Percentiles rank a stretch among this genome's conserved stretches.
phyloP scores from a whole-genome alignment of 2,797 vertebrate genomes.

The Cyclura pinguis region DNA sequence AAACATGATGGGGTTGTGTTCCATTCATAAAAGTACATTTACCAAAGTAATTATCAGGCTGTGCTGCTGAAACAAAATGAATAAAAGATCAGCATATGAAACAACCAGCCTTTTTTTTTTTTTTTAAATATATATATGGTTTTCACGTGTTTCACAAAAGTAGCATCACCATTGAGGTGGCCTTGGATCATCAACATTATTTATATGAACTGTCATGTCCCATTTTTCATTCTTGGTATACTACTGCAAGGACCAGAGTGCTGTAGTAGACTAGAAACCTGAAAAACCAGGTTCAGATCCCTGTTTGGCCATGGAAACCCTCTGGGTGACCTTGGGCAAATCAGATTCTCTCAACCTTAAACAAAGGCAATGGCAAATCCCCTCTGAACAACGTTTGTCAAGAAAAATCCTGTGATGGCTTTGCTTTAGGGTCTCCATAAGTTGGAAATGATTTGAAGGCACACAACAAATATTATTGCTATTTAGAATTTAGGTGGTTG shows the following conservation, averaged over 20 bases:
- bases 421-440: too few species aligned
- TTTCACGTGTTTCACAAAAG: not conserved
- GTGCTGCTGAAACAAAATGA: not conserved
- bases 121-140: not conserved
- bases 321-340: not conserved
- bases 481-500: not conserved
- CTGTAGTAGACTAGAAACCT: too few species aligned
- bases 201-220: too few species aligned
- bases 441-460: too few species aligned
- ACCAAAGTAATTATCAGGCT: conserved; percentile 3
- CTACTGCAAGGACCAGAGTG: too few species aligned
- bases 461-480: not conserved
- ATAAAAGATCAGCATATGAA: not conserved
- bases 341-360: too few species aligned
- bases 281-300: too few species aligned
- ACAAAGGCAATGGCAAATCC: too few species aligned
- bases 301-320: not conserved
- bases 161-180: not conserved
- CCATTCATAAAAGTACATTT: not conserved
- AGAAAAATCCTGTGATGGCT: too few species aligned
- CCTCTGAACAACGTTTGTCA: too few species aligned
- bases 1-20: too few species aligned
- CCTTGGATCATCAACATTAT: not conserved
- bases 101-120: not conserved
- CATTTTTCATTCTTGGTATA: too few species aligned